A percentile compares a stretch with the other conserved stretches of the same genome.
These are phyloP conservation scores for Dromaius novaehollandiae DNA, from an alignment of 2,113 vertebrate species.

Conservation along the genomic window DNA sequence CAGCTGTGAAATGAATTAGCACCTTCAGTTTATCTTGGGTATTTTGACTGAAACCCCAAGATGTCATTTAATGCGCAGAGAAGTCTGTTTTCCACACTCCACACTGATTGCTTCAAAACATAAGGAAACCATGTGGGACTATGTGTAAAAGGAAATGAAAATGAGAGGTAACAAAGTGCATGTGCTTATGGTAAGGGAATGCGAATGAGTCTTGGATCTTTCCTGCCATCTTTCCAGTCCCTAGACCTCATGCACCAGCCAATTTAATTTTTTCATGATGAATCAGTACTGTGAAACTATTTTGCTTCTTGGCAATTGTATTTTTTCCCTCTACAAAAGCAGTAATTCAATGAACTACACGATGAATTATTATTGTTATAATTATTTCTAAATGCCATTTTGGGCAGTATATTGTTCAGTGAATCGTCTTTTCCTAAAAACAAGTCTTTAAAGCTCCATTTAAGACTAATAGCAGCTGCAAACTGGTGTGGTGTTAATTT, in stretches of 20 bases:
- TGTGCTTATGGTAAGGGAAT: not conserved
- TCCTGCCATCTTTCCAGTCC: not conserved
- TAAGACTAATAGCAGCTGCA: conserved; percentile 56
- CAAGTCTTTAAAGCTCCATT: conserved; percentile 27
- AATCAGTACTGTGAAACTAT: conserved; percentile 45
- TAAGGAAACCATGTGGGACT: conserved; percentile 16
- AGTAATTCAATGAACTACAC: not conserved
- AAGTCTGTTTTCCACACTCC: not conserved
- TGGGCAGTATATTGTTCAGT: not conserved
- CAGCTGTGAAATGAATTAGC: not conserved
- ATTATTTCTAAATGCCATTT: conserved; percentile 37
- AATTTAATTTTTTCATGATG: conserved; percentile 29
- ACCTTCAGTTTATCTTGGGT: conserved; percentile 13
- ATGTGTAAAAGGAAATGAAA: conserved; percentile 32
- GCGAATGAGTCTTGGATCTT: not conserved
- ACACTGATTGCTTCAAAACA: not conserved
- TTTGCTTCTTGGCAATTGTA: conserved; percentile 45
- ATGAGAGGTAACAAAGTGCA: conserved; percentile 7
- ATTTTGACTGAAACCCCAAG: conserved; percentile 11
- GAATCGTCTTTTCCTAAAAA: conserved; percentile 55
- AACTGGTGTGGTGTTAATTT: conserved; percentile 31
- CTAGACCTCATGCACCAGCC: not conserved
- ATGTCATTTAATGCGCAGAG: not conserved
- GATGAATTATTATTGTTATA: conserved; percentile 21
- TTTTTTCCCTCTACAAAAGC: conserved; percentile 18